These are phyloP conservation scores for Tolmerus cingulatus DNA, from an alignment of 2,888 invertebrate species.

Conservation along the genomic window DNA sequence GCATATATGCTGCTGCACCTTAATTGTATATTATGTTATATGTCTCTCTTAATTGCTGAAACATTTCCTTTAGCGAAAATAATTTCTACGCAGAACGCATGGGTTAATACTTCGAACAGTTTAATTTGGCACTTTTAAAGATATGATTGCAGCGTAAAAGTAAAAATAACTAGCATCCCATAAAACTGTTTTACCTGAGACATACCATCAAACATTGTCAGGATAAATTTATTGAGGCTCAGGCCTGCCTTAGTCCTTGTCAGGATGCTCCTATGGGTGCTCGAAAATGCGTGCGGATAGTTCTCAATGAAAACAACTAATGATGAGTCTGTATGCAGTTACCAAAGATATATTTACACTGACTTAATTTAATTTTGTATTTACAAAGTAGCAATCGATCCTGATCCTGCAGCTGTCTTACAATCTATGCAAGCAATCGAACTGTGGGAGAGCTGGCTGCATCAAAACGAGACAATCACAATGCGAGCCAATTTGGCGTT, in stretches of 20 bases:
- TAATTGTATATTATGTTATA: not conserved
- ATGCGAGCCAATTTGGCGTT: not conserved
- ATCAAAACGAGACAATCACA: not conserved
- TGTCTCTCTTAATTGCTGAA: not conserved
- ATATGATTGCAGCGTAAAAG: not conserved
- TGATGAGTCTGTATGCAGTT: not conserved
- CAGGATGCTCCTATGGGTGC: not conserved
- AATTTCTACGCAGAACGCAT: not conserved
- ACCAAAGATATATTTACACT: slow-evolving; percentile 1
- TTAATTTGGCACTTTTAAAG: slow-evolving; percentile 33
- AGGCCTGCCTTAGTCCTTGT: not conserved
- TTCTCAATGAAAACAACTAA: not conserved
- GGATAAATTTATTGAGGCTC: not conserved
- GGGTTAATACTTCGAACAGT: not conserved
- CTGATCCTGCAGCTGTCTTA: not conserved
- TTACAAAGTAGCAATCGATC: not conserved
- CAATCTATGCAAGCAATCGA: not conserved
- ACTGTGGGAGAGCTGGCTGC: not conserved
- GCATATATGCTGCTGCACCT: not conserved
- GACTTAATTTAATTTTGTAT: slow-evolving; percentile 11
- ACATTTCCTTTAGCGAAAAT: not conserved
- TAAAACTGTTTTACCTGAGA: not conserved
- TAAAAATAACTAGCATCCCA: not conserved
- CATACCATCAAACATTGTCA: not conserved
- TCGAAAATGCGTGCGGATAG: not conserved